phyloP scores from a whole-genome alignment of 2,113 vertebrate genomes.

The Cinclus cinclus region DNA sequence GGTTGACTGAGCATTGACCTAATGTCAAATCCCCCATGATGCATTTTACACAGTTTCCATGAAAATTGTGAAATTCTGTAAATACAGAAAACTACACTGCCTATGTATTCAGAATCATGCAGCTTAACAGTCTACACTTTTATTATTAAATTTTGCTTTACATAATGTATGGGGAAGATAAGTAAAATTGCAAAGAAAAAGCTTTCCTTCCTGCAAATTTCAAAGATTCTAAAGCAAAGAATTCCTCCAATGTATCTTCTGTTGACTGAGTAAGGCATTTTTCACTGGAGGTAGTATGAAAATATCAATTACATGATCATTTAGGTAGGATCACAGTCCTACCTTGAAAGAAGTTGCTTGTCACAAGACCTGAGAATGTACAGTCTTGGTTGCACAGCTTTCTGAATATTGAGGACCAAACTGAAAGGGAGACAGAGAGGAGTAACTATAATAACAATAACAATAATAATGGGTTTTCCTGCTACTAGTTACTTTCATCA shows the following conservation, averaged over 20 bases:
- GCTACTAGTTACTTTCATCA: not conserved
- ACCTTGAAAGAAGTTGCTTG: not conserved
- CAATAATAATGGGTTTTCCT: not conserved
- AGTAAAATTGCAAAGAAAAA: conserved; percentile 13
- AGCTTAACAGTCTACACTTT: conserved; percentile 9
- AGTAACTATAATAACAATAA: not conserved
- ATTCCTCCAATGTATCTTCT: not conserved
- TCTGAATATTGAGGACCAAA: not conserved
- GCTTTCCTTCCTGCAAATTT: not conserved
- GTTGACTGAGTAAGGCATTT: not conserved
- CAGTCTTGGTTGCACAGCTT: not conserved
- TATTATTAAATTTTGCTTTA: conserved; percentile 22
- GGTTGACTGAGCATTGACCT: not conserved
- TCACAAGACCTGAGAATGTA: not conserved
- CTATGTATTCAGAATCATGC: not conserved
- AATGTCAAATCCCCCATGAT: not conserved
- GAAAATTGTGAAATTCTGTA: not conserved
- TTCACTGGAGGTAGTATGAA: not conserved
- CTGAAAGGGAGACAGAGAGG: not conserved
- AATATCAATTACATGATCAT: conserved; percentile 1
- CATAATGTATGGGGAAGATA: not conserved
- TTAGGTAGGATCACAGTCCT: not conserved
- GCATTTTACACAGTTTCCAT: not conserved
- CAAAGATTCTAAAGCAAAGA: conserved; percentile 21
- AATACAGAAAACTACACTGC: not conserved